phyloP scores from a whole-genome alignment of 2,797 vertebrate species.

The Neomorphus geoffroyi region DNA sequence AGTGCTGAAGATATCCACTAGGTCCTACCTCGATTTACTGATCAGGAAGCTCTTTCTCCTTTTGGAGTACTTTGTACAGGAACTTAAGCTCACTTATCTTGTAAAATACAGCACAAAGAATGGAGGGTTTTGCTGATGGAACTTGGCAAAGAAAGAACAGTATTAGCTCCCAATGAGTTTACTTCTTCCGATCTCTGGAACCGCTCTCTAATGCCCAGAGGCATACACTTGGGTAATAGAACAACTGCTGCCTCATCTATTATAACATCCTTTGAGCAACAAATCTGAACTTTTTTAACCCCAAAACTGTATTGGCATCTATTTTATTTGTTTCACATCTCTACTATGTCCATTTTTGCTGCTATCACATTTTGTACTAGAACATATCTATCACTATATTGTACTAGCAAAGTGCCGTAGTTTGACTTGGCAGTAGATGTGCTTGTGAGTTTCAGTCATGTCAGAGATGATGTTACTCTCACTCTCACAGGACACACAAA shows the following conservation, averaged over 20 bases:
- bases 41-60: not conserved
- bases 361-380: not conserved
- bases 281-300: not conserved
- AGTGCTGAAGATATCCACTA: not conserved
- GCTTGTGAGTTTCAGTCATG: not conserved
- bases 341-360: not conserved
- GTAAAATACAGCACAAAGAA: not conserved
- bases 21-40: not conserved
- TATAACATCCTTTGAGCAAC: not conserved
- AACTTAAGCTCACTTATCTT: not conserved
- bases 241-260: not conserved
- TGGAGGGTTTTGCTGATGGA: not conserved
- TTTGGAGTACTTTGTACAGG: not conserved
- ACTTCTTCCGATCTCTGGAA: not conserved
- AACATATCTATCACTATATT: accelerated
- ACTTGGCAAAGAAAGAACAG: not conserved
- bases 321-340: not conserved
- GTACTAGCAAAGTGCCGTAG: not conserved
- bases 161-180: not conserved
- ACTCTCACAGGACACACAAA: too few species aligned
- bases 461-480: not conserved
- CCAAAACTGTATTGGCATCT: not conserved
- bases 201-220: not conserved
- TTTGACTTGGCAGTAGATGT: not conserved
- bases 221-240: not conserved